Evolutionary conservation across 1,140 invertebrate species (phyloP).

Genomic region (Drosophila nikananu): DNA sequence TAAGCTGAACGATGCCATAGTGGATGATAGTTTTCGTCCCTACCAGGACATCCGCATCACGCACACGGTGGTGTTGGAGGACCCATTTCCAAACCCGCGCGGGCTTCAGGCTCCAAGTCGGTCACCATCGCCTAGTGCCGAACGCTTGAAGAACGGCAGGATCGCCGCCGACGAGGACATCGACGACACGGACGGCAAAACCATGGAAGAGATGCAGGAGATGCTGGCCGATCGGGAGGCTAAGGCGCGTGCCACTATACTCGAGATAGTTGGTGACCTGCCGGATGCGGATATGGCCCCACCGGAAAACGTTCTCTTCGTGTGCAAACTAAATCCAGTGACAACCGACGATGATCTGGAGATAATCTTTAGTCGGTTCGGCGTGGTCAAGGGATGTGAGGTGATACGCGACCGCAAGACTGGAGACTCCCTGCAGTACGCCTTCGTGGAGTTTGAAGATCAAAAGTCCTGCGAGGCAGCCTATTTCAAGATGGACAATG

Average conservation of each 20-base stretch:
- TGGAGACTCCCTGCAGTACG: slow-evolving; percentile 98
- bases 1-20: slow-evolving; percentile 97
- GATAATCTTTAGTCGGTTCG: slow-evolving; percentile 99
- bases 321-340: slow-evolving; percentile 99
- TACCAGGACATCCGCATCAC: slow-evolving; percentile 99
- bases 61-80: slow-evolving; percentile 98
- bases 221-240: slow-evolving; percentile 96
- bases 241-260: slow-evolving; percentile 97
- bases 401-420: slow-evolving; percentile 97
- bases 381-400: slow-evolving; percentile 97
- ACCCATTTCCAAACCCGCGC: slow-evolving; percentile 96
- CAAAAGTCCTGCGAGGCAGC: slow-evolving; percentile 98
- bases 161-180: slow-evolving; percentile 98
- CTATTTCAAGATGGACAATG: slow-evolving; percentile 99
- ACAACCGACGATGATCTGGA: slow-evolving; percentile 99
- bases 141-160: slow-evolving; percentile 92
- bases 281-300: slow-evolving; percentile 98
- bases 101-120: slow-evolving; percentile 91
- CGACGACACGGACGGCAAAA: slow-evolving; percentile 95
- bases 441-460: slow-evolving; percentile 99
- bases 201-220: slow-evolving; percentile 93
- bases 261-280: slow-evolving; percentile 99
- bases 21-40: slow-evolving; percentile 95
- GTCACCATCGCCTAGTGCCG: slow-evolving; percentile 95
- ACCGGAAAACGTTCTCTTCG: slow-evolving; percentile 99